A percentile compares a stretch with the other conserved stretches of the same genome.
Conservation (phyloP, 2,888 invertebrate species). For the Heliconius ismenius region DNA sequence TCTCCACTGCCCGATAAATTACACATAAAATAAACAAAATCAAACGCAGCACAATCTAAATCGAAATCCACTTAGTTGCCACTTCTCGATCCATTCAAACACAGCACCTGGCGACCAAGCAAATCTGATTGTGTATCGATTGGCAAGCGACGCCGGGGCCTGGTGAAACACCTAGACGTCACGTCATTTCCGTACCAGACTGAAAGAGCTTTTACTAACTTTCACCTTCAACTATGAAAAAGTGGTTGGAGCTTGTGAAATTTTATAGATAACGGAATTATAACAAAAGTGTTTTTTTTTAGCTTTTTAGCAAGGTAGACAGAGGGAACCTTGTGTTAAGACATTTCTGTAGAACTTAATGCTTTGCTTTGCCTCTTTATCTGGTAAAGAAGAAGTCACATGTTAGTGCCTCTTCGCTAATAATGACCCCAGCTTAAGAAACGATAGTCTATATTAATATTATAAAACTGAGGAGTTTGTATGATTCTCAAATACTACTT, state of each 20-base stretch:
- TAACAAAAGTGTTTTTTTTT: too few relatives aligned
- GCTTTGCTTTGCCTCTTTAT: too few relatives aligned
- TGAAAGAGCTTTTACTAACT: conserved; percentile 28
- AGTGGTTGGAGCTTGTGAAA: not conserved
- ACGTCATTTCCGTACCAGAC: conserved; percentile 54
- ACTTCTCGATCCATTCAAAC: conserved; percentile 21
- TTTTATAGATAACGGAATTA: not conserved
- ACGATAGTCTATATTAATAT: too few relatives aligned
- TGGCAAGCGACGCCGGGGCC: conserved; percentile 23
- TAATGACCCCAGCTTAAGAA: too few relatives aligned
- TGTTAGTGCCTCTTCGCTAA: too few relatives aligned
- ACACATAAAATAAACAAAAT: not conserved
- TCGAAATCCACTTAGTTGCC: conserved; percentile 8
- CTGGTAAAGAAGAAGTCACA: too few relatives aligned
- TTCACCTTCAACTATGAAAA: conserved; percentile 10
- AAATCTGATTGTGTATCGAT: conserved; percentile 40
- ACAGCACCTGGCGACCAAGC: conserved; percentile 24
- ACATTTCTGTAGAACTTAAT: too few relatives aligned
- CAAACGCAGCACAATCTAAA: not conserved
- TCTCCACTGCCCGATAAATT: not conserved
- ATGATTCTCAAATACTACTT: too few relatives aligned
- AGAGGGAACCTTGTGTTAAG: too few relatives aligned
- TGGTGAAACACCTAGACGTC: conserved; percentile 57
- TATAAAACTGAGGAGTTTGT: too few relatives aligned
- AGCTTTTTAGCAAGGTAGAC: too few relatives aligned